Percentiles rank a stretch among this genome's conserved stretches.
Conservation (phyloP, 2,113 vertebrate species). For the Triplophysa tibetana region DNA sequence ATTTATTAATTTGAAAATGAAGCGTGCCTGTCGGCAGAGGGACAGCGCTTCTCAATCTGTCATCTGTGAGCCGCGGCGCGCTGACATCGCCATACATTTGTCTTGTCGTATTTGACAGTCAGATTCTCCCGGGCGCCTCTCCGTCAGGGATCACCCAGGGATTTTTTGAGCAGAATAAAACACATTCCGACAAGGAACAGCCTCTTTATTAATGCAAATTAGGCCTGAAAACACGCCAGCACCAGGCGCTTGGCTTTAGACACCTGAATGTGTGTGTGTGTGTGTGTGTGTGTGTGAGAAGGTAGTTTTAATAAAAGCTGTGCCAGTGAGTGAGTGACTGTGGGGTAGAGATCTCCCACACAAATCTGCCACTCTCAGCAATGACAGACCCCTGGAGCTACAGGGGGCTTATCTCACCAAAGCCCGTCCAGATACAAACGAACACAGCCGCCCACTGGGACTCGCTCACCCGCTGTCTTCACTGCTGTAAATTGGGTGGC, state of each 20-base stretch:
- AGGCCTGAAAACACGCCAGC: constrained; percentile 87
- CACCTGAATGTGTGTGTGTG: constrained; percentile 68
- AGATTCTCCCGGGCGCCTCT: constrained; percentile 95
- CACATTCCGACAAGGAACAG: constrained; percentile 99
- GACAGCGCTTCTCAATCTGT: constrained; percentile 99
- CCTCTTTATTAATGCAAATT: constrained; percentile 99
- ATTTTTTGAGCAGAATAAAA: constrained; percentile 99
- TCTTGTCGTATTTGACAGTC: constrained; percentile 99
- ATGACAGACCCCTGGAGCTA: constrained; percentile 54
- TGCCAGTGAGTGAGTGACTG: constrained; percentile 63
- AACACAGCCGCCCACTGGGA: constrained; percentile 17
- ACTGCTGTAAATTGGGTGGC: constrained; percentile 33
- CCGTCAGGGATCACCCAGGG: constrained; percentile 92
- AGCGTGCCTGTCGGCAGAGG: constrained; percentile 98
- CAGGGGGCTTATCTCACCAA: constrained; percentile 30
- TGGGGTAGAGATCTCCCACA: constrained; percentile 66
- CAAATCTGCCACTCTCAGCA: constrained; percentile 69
- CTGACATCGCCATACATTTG: constrained; percentile 97
- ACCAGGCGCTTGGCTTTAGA: constrained; percentile 83
- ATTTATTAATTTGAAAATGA: constrained; percentile 99
- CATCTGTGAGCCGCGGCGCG: constrained; percentile 90
- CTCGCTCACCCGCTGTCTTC: background rate
- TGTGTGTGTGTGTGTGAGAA: constrained; percentile 24
- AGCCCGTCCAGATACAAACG: constrained; percentile 26
- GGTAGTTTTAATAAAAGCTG: constrained; percentile 85